Conservation (phyloP, 2,113 vertebrate species). For the Apteryx mantelli region DNA sequence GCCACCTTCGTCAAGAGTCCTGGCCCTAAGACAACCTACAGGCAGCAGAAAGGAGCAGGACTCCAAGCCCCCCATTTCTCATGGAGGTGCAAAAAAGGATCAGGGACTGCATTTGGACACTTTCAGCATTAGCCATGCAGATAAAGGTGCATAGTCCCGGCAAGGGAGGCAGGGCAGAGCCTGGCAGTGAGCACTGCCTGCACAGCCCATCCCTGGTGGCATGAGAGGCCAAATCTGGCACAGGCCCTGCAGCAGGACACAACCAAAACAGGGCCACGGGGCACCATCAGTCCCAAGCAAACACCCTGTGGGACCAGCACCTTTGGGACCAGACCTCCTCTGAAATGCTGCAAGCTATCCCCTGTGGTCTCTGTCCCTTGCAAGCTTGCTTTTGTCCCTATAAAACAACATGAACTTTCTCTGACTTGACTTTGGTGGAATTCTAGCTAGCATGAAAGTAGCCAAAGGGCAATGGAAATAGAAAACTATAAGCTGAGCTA, state of each 20-base stretch:
- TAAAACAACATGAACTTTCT: too few relatives aligned
- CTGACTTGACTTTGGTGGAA: background rate
- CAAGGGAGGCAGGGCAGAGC: background rate
- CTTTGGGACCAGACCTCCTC: too few relatives aligned
- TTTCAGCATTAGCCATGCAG: background rate
- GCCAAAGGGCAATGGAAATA: background rate
- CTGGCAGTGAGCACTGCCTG: background rate
- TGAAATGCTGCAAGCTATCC: background rate
- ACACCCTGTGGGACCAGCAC: background rate
- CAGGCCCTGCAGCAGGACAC: background rate
- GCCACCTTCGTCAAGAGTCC: background rate
- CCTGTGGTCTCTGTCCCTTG: background rate
- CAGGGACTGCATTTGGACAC: background rate
- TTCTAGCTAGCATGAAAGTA: background rate
- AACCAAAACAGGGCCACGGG: background rate
- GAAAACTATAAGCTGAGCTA: background rate
- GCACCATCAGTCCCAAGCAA: background rate
- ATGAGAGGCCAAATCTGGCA: background rate
- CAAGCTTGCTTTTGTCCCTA: background rate
- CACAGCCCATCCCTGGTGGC: background rate
- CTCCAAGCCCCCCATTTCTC: background rate
- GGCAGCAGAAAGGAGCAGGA: background rate
- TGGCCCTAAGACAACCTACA: background rate
- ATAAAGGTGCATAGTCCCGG: background rate
- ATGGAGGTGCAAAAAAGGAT: accelerated